Conservation (phyloP, 2,888 invertebrate species). For the Koerneria pararmatus region DNA sequence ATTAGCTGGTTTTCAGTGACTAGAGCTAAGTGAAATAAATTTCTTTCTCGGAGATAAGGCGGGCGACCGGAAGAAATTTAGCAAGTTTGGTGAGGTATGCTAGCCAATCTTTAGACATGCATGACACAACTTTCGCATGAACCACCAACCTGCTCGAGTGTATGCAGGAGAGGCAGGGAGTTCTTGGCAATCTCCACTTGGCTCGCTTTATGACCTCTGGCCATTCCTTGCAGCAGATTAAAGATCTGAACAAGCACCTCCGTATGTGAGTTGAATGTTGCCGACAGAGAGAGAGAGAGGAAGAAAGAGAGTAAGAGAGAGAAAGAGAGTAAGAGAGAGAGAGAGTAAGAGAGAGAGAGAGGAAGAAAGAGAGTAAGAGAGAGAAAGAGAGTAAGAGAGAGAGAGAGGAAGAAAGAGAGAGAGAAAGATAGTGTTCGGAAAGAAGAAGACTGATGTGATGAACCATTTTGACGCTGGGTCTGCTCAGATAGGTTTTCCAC, state of each 20-base stretch:
- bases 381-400: not conserved
- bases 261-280: not conserved
- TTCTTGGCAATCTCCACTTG: slow-evolving; percentile 62
- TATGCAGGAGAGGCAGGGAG: not conserved
- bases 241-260: slow-evolving; percentile 28
- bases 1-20: too few relatives aligned
- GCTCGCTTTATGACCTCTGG: slow-evolving; percentile 29
- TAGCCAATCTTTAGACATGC: too few relatives aligned
- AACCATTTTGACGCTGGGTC: slow-evolving; percentile 87
- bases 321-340: not conserved
- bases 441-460: too few relatives aligned
- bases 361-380: not conserved
- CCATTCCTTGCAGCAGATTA: slow-evolving; percentile 82
- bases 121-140: slow-evolving; percentile 76
- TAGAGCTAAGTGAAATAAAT: too few relatives aligned
- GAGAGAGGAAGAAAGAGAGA: not conserved
- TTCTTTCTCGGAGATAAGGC: too few relatives aligned
- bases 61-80: too few relatives aligned
- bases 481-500: slow-evolving; percentile 89
- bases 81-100: too few relatives aligned
- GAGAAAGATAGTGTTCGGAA: not conserved
- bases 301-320: not conserved
- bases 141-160: slow-evolving; percentile 65
- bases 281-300: not conserved
- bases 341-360: not conserved